Evolutionary conservation across 2,888 invertebrate genomes (phyloP).

Genomic region (Machimus rusticus): DNA sequence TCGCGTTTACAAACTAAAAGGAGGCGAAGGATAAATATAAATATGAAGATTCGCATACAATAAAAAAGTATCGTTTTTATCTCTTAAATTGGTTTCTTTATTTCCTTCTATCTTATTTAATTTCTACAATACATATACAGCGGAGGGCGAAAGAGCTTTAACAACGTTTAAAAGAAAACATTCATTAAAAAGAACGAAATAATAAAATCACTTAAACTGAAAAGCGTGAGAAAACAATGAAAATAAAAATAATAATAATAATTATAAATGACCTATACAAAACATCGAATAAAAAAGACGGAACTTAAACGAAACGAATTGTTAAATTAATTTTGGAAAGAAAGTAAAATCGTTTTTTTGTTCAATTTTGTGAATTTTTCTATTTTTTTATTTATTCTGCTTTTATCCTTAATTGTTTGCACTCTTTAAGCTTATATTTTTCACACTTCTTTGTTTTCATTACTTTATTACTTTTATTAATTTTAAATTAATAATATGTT

Average conservation of each 20-base stretch:
- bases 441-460: constrained; percentile 42
- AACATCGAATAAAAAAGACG: neutral
- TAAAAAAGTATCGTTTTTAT: constrained; percentile 43
- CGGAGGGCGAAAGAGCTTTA: constrained; percentile 62
- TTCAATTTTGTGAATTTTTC: constrained; percentile 39
- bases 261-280: constrained; percentile 10
- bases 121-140: constrained; percentile 64
- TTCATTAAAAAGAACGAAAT: constrained; percentile 22
- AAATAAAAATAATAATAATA: neutral
- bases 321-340: constrained; percentile 2
- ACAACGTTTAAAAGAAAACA: constrained; percentile 44
- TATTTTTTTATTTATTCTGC: constrained; percentile 49
- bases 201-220: constrained; percentile 23
- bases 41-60: constrained; percentile 20
- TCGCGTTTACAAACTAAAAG: neutral
- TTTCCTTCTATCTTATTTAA: constrained; percentile 60
- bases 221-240: constrained; percentile 20
- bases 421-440: constrained; percentile 51
- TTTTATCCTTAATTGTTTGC: constrained; percentile 52
- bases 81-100: constrained; percentile 54
- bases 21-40: constrained; percentile 18
- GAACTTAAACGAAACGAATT: constrained; percentile 7
- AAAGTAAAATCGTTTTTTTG: constrained; percentile 17
- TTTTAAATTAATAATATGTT: constrained; percentile 88
- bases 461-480: constrained; percentile 24